phyloP scores from a whole-genome alignment of 2,888 invertebrate species.

The Rhabditophanes sp. region DNA sequence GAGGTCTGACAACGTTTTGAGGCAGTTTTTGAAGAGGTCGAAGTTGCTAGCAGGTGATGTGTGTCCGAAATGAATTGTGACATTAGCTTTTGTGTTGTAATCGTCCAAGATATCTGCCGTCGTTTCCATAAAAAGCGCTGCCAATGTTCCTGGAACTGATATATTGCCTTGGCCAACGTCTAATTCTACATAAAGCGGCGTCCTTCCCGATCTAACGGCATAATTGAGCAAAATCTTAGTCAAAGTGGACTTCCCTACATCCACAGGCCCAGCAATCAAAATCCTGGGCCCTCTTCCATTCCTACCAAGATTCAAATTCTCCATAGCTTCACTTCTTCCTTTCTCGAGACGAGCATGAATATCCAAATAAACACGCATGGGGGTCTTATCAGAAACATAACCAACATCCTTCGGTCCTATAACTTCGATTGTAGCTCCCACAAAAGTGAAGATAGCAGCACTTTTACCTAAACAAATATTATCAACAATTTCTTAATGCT shows the following conservation, averaged over 20 bases:
- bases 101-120: slow-evolving; percentile 86
- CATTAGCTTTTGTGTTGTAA: slow-evolving; percentile 68
- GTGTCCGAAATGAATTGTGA: slow-evolving; percentile 67
- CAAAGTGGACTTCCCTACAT: slow-evolving; percentile 88
- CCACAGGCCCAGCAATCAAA: slow-evolving; percentile 57
- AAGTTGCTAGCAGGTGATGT: slow-evolving; percentile 61
- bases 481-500: slow-evolving; percentile 4
- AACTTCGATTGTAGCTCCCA: slow-evolving; percentile 72
- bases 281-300: slow-evolving; percentile 20
- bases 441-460: slow-evolving; percentile 86
- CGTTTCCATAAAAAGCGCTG: slow-evolving; percentile 59
- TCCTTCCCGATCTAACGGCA: slow-evolving; percentile 63
- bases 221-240: slow-evolving; percentile 77
- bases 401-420: slow-evolving; percentile 76
- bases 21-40: slow-evolving; percentile 66
- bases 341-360: slow-evolving; percentile 85
- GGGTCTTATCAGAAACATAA: slow-evolving; percentile 86
- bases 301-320: slow-evolving; percentile 15
- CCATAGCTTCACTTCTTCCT: slow-evolving; percentile 59
- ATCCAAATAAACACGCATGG: slow-evolving; percentile 71
- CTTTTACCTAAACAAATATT: slow-evolving; percentile 60
- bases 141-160: slow-evolving; percentile 35
- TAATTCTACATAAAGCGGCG: slow-evolving; percentile 76
- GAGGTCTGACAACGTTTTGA: slow-evolving; percentile 68
- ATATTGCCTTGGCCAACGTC: slow-evolving; percentile 66